Base-by-base conservation (phyloP, 2,113 vertebrate genomes). In the Spermophilus dauricus region DNA sequence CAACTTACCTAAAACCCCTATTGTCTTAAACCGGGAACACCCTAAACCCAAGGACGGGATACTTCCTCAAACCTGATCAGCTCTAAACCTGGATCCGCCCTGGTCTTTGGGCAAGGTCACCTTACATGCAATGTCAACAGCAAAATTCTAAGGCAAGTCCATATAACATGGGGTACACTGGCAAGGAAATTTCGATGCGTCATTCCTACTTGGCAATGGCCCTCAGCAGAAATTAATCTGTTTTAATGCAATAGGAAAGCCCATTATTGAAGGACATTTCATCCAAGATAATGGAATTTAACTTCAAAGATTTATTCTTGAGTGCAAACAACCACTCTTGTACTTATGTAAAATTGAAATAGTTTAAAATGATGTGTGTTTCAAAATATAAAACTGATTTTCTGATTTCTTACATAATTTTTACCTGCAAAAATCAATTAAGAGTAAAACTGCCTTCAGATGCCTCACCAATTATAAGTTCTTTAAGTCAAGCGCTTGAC, bases 281-380 rank as follows among this genome's bases (percentile, higher is more conserved):
- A 73, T 82, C 14, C 39, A 91, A 13, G 85, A 94, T 48, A 95
- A 96, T 69, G 30, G 3, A 28, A 39, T 67, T 87, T 95, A 90
- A 94, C 65, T 56, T 94, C 30, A 81, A 30, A 91, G 70, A 81
- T 86, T 87, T 28, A 94, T 69, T 94, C 91, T 94, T 86, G 56
- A 90, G 22, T 42, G 37, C 89, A 95, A 97, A 94, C 42, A 90
- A 72, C 3, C 4, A 39, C 48, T 83, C 26, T 17, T 96, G 11
- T 88, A 34, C 8, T 65, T 58, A 51, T 24, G 5, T 93, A 32
- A 95, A 95, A 94, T 0, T 95, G 3, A 92, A 92, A 91, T 95
- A 81, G 20, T 34, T 94, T 92, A 94, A 93, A 81, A 56, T 88
- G 26, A 78, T 75, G n/a, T 17, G 56, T 80, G 77, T n/a, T 76